Evolutionary conservation across 2,113 vertebrate genomes (phyloP).

Genomic region (Lepus timidus): DNA sequence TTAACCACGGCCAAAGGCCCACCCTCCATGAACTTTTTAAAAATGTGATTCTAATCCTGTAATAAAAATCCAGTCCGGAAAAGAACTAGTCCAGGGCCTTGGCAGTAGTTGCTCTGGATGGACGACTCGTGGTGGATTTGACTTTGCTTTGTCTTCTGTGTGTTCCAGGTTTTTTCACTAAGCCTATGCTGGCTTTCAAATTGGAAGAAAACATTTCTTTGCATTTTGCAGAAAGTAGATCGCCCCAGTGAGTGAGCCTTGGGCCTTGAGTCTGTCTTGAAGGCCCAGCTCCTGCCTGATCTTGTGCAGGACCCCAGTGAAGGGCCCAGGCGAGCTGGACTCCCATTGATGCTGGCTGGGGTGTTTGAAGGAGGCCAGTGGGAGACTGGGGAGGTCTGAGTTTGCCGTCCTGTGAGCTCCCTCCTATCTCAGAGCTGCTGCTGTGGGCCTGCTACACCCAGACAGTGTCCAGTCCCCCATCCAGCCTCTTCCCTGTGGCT

Average conservation of each 20-base stretch:
- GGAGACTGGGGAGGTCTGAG: not conserved
- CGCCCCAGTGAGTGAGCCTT: not conserved
- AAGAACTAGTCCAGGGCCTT: not conserved
- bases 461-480: not conserved
- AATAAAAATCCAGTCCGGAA: not conserved
- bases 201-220: not conserved
- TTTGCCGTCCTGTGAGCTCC: not conserved
- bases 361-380: not conserved
- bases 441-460: not conserved
- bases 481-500: not conserved
- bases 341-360: too few relatives aligned
- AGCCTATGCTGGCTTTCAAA: not conserved
- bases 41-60: not conserved
- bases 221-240: not conserved
- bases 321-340: not conserved
- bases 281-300: not conserved
- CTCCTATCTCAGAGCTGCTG: not conserved
- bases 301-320: not conserved
- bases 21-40: too few relatives aligned
- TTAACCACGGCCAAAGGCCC: too few relatives aligned
- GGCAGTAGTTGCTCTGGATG: not conserved
- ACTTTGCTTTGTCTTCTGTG: not conserved
- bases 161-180: not conserved
- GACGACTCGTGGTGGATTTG: rapidly evolving
- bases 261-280: not conserved